Base-by-base conservation (phyloP, 2,113 vertebrate genomes). In the Oxyura jamaicensis region DNA sequence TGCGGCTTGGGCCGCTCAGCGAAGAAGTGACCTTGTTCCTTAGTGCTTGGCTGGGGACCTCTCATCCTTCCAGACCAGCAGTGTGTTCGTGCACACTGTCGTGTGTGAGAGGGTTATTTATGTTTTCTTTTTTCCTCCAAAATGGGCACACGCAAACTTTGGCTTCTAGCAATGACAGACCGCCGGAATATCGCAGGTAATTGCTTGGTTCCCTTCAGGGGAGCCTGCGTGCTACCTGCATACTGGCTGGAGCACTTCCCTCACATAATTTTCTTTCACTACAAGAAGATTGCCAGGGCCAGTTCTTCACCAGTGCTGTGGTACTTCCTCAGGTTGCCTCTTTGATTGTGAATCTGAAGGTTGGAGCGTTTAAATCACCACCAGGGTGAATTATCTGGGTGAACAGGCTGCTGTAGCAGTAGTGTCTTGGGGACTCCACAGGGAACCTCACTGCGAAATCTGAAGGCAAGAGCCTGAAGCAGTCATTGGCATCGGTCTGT, bases 371-470 rank as follows among this genome's bases (percentile, higher is more conserved):
- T 52, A n/a, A 77, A 46, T 72, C 42, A 5, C 42, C 78, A 26
- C 18, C 35, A n/a, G 18, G 29, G 13, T 25, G 15, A 20, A 19
- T 26, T 18, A 41, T 8, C 16, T 1, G 23, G 55, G 46, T 50
- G 52, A 18, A 13, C 16, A 41, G 35, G 44, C 39, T 69, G 48
- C 23, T 23, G 41, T 9, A 11, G 44, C 77, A 80, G 83, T 59
- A 8, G 0, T 28, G 26, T 17, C 22, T 14, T 31, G 29, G 44
- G 35, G 17, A 20, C 19, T 42, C 41, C 7, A 0, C 15, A 23
- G 31, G 48, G 53, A 29, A 75, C 59, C 33, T 48, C 22, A 2
- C 7, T 13, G 39, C 44, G 33, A 67, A 39, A 10, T 35, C 36
- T n/a, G 42, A 81, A 63, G 67, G 52, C 48, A 19, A n/a, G 22